Conservation (phyloP, 2,113 vertebrate species). For the Plecotus auritus region DNA sequence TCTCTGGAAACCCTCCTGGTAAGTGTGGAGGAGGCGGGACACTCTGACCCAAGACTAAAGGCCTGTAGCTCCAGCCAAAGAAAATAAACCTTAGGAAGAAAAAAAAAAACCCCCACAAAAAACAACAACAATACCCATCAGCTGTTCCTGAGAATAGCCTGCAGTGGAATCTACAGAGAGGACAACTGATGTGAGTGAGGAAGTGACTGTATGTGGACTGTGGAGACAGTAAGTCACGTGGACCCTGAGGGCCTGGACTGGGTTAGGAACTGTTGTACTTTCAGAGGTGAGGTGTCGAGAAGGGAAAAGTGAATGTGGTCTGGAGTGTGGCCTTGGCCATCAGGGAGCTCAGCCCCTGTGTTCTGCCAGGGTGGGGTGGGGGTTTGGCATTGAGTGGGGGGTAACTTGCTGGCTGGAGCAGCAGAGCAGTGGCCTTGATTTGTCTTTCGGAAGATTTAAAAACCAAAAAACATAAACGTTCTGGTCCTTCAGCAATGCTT, state of each 20-base stretch:
- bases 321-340: constrained; percentile 58
- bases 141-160: constrained; percentile 49
- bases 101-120: background rate
- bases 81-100: constrained; percentile 55
- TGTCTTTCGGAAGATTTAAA: constrained; percentile 74
- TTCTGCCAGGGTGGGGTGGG: constrained; percentile 45
- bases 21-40: constrained; percentile 73
- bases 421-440: constrained; percentile 69
- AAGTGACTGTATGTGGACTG: constrained; percentile 75
- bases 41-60: constrained; percentile 72
- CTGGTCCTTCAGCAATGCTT: constrained; percentile 92
- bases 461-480: constrained; percentile 72
- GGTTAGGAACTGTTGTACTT: background rate
- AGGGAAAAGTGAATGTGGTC: constrained; percentile 61
- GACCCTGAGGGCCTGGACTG: constrained; percentile 25
- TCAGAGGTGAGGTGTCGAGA: constrained; percentile 42
- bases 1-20: constrained; percentile 76
- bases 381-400: constrained; percentile 44
- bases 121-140: background rate
- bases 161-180: constrained; percentile 51
- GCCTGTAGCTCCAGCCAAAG: constrained; percentile 70
- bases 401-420: constrained; percentile 58
- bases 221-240: constrained; percentile 77
- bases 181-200: constrained; percentile 48
- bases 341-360: constrained; percentile 38